Evolutionary conservation across 2,888 invertebrate genomes (phyloP).

Genomic region (Cartodere bifasciata): DNA sequence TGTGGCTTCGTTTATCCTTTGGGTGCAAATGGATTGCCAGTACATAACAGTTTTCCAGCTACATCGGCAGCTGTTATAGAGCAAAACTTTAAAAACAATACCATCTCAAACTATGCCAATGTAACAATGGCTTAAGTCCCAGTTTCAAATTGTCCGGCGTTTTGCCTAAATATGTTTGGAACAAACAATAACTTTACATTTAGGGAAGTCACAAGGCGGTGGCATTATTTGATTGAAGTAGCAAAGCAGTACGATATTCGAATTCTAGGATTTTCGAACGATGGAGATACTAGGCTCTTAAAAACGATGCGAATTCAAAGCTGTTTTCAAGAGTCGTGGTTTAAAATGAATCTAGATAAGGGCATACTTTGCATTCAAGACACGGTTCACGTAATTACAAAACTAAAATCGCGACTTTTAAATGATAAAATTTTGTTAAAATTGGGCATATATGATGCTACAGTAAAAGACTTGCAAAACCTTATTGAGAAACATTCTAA

Average conservation of each 20-base stretch:
- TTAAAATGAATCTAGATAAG: constrained; percentile 10
- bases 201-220: constrained; percentile 13
- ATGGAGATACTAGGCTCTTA: constrained; percentile 10
- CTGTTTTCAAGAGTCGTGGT: constrained; percentile 10
- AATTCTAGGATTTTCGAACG: constrained; percentile 11
- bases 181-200: constrained; percentile 16
- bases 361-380: constrained; percentile 16
- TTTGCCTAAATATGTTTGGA: constrained; percentile 15
- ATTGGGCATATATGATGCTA: constrained; percentile 1
- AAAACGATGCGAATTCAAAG: constrained; percentile 11
- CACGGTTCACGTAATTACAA: constrained; percentile 17
- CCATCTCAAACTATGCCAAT: constrained; percentile 13
- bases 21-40: no score
- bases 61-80: constrained; percentile 10
- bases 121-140: constrained; percentile 14
- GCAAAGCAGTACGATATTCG: constrained; percentile 9
- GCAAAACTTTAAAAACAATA: constrained; percentile 9
- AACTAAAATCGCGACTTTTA: constrained; percentile 6
- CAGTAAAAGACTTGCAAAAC: constrained; percentile 2
- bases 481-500: constrained; percentile 7
- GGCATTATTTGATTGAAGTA: constrained; percentile 11
- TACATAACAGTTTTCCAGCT: no score
- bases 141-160: constrained; percentile 10
- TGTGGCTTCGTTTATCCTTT: no score
- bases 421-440: constrained; percentile 1